Conservation (phyloP, 2,888 invertebrate species). For the Furcula furcula region DNA sequence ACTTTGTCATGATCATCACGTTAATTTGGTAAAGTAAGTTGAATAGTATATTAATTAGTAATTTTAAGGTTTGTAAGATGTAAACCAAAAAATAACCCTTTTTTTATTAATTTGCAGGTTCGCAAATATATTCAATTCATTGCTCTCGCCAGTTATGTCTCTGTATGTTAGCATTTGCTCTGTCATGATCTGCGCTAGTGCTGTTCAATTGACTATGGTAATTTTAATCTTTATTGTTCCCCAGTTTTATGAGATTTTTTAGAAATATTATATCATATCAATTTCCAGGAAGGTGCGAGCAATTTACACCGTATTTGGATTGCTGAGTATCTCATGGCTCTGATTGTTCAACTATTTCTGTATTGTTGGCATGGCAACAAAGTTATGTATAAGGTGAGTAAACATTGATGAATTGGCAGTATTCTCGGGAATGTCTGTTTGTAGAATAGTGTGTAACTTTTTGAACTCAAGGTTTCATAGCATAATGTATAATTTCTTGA, state of each 20-base stretch:
- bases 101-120: constrained; percentile 50
- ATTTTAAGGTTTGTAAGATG: too few relatives aligned
- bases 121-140: constrained; percentile 25
- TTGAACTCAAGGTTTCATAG: too few relatives aligned
- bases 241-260: too few relatives aligned
- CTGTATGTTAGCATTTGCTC: constrained; percentile 65
- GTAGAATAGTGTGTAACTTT: too few relatives aligned
- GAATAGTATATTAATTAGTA: too few relatives aligned
- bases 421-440: too few relatives aligned
- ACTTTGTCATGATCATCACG: constrained; percentile 49
- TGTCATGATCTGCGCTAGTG: constrained; percentile 64
- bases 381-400: constrained; percentile 58
- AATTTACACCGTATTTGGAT: constrained; percentile 64
- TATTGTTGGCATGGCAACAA: constrained; percentile 77
- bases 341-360: constrained; percentile 69
- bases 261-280: background rate
- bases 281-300: constrained; percentile 55
- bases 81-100: too few relatives aligned
- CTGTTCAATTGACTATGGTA: constrained; percentile 11
- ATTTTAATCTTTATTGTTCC: too few relatives aligned
- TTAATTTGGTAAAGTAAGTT: constrained; percentile 45
- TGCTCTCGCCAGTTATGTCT: constrained; percentile 54
- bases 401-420: too few relatives aligned
- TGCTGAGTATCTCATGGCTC: constrained; percentile 64
- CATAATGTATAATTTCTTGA: too few relatives aligned